Base-by-base conservation (phyloP, 2,797 vertebrate genomes). In the Tympanoctomys barrerae region DNA sequence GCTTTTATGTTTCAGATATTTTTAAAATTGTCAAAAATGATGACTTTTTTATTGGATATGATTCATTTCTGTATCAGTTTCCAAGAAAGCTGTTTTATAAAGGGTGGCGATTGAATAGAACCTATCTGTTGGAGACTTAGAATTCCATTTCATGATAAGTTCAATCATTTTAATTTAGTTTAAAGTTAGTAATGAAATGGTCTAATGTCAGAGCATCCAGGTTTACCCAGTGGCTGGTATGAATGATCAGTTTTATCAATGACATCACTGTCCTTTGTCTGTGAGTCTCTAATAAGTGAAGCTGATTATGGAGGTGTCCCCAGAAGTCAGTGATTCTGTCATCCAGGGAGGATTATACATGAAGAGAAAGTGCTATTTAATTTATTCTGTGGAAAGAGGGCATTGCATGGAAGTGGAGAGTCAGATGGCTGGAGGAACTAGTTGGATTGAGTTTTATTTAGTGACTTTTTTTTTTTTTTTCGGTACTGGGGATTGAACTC, bases 51-150 rank as follows among this genome's bases (percentile, higher is more conserved):
- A 52, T 89, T 87, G 36, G 26, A 70, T 93, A 57, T 95, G 91
- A 96, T 90, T 97, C 79, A 96, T 87, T 94, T 96, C 70, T 95
- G 24, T 68, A 59, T 70, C 21, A 46, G n/a, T 84, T 96, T 94
- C 64, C 49, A 46, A 95, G 87, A 81, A 94, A 79, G 22, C 42
- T 87, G 42, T 95, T 95, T 87, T 5, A 68, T n/a, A 92, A 91
- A 66, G 62, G 88, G 8, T 68, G 36, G 46, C 79, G 81, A 91
- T 91, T 82, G 71, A 93, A 75, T 46, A 87, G 68, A 91, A 93
- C n/a, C 22, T 73, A 36, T 64, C 71, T 52, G 57, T 83, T 89
- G 78, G 91, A 89, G 81, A 91, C 54, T 39, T 62, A 39, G 57
- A 7, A 8, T 83, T 96, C 79, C 42, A 19, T 73, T 90, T 73